Evolutionary conservation across 2,888 invertebrate genomes (phyloP), one percentile per base, ranked within the genome.

Genomic region (Drosophila mercatorum): DNA sequence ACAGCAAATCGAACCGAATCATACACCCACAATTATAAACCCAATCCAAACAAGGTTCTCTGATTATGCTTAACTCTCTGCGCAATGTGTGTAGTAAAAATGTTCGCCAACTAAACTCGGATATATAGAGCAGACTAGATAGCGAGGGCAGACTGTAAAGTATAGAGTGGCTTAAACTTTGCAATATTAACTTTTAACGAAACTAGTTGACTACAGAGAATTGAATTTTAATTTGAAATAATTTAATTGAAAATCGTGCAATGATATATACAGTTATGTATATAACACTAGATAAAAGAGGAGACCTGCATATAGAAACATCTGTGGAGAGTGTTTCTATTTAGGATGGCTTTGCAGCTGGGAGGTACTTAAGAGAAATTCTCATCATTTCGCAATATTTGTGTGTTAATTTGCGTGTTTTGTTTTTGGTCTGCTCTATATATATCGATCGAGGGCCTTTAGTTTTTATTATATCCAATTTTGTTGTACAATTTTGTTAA

Each of bases 401-500:
- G 56, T 17, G 12, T 22, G 22, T 22, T 22, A 10, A 17, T 31
- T 17, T 52, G 56, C 11, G 12, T 22, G 22, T 22, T 22, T 12
- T 12, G 26, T 53, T 40, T 10, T 3, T n/a, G 6, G 51, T 3
- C 60, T 59, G 64, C 69, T 68, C 28, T 36, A 41, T 59, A 34
- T 65, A 38, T 65, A 38, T 44, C 44, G 1, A 22, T 22, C 44
- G 38, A 56, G 59, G 44, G 5, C 41, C 31, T 69, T 57, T 75
- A 83, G 75, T 78, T 81, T 59, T 72, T 81, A 69, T 53, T 81
- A 69, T 53, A 40, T 60, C 17, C 51, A 62, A 79, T 74, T 82
- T 85, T 70, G 83, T 82, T 83, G 77, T 88, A 75, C 28, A 73
- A 75, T 75, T 58, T 55, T 59, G 49, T 49, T 47, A 49, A 69